These are phyloP conservation scores for Dreissena polymorpha DNA, from an alignment of 1,140 invertebrate genomes.

Conservation along the genomic window DNA sequence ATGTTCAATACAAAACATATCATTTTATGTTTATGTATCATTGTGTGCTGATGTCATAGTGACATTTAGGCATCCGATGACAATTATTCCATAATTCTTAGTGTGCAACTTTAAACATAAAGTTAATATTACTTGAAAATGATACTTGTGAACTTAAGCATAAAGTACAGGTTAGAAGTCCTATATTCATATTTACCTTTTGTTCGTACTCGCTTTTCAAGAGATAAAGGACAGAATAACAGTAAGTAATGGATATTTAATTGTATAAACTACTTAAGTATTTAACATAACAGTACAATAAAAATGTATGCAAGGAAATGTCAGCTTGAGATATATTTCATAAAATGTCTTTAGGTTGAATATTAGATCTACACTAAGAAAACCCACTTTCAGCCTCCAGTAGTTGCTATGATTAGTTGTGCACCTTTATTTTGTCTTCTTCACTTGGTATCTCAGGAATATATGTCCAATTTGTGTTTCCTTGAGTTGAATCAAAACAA, in stretches of 20 bases:
- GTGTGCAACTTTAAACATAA: too few relatives aligned
- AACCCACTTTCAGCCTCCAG: constrained; percentile 29
- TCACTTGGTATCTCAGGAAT: constrained; percentile 50
- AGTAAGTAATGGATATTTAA: not conserved
- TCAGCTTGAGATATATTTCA: constrained; percentile 36
- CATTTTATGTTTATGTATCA: too few relatives aligned
- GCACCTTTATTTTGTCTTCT: constrained; percentile 43
- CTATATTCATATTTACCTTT: too few relatives aligned
- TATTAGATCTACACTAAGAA: constrained; percentile 30
- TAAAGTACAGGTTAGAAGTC: too few relatives aligned
- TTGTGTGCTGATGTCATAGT: too few relatives aligned
- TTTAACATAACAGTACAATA: constrained; percentile 19
- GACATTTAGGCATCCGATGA: too few relatives aligned
- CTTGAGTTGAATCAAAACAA: constrained; percentile 11
- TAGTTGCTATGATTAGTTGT: constrained; percentile 29
- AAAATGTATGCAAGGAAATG: constrained; percentile 19
- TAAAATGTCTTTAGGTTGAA: constrained; percentile 4
- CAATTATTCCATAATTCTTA: too few relatives aligned
- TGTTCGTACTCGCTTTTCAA: too few relatives aligned
- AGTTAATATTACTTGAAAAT: too few relatives aligned
- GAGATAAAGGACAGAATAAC: too few relatives aligned
- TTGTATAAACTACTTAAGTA: not conserved
- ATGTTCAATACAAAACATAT: too few relatives aligned
- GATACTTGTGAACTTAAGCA: too few relatives aligned
- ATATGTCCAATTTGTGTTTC: constrained; percentile 42